Percentiles rank a stretch among this genome's conserved stretches.
phyloP scores from a whole-genome alignment of 2,888 invertebrate genomes.

The Microchrysa polita region DNA sequence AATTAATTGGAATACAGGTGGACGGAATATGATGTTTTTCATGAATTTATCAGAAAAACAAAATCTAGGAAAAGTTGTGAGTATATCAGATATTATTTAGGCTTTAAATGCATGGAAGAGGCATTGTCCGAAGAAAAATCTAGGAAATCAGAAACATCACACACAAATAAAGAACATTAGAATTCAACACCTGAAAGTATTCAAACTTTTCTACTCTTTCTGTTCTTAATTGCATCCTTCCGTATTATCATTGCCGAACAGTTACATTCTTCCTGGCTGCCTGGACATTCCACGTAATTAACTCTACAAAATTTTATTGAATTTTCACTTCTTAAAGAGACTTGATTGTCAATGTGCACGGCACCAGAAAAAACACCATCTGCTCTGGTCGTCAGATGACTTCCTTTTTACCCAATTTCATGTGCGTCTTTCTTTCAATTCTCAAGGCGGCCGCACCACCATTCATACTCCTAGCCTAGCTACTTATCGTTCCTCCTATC shows the following conservation, averaged over 20 bases:
- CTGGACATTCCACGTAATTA: slow-evolving; percentile 1
- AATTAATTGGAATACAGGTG: too few species aligned
- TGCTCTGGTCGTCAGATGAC: slow-evolving; percentile 12
- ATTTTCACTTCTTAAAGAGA: not conserved
- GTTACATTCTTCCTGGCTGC: not conserved
- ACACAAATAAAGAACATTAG: too few species aligned
- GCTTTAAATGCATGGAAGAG: too few species aligned
- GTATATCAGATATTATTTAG: too few species aligned
- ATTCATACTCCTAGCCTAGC: not conserved
- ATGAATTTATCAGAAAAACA: too few species aligned
- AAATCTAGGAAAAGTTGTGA: too few species aligned
- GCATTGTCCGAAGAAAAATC: too few species aligned
- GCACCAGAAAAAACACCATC: not conserved
- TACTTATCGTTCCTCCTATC: too few species aligned
- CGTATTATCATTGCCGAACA: not conserved
- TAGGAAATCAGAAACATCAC: too few species aligned
- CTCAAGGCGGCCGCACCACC: not conserved
- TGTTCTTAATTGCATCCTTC: slow-evolving; percentile 8
- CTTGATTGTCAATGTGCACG: not conserved
- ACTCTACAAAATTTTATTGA: slow-evolving; percentile 13
- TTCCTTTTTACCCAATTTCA: not conserved
- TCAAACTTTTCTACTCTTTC: not conserved
- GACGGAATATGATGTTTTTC: too few species aligned
- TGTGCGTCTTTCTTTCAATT: not conserved
- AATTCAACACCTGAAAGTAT: not conserved